phyloP scores from a whole-genome alignment of 2,888 invertebrate species.

The Spilarctia lutea region DNA sequence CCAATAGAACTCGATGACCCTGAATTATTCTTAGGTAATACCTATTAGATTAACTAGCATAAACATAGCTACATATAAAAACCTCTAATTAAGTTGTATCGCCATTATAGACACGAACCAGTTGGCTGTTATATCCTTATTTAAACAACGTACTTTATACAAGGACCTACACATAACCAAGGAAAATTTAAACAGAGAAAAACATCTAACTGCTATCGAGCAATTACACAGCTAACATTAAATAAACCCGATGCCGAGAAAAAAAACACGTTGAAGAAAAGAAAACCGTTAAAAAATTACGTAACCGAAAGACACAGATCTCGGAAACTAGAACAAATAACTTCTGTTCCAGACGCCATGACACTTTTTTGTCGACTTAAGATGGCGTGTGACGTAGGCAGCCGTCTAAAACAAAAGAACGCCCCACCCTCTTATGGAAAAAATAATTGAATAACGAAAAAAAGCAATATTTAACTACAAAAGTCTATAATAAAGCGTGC shows the following conservation, averaged over 20 bases:
- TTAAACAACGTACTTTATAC: conserved; percentile 14
- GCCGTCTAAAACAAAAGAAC: conserved; percentile 83
- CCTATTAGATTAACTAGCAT: conserved; percentile 9
- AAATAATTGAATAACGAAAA: conserved; percentile 46
- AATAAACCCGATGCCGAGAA: neutral
- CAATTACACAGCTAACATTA: conserved; percentile 14
- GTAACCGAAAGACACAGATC: conserved; percentile 26
- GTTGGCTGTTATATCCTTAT: conserved; percentile 24
- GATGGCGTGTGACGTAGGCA: conserved; percentile 79
- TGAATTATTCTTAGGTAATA: neutral
- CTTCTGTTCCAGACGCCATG: conserved; percentile 75
- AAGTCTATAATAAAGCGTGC: conserved; percentile 57
- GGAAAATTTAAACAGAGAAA: conserved; percentile 18
- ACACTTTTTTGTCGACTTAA: conserved; percentile 83
- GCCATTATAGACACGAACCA: conserved; percentile 14
- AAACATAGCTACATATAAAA: neutral
- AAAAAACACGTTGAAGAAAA: neutral
- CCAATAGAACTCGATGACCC: no score
- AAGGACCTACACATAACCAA: conserved; percentile 10
- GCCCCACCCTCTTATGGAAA: conserved; percentile 74
- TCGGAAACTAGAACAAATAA: conserved; percentile 65
- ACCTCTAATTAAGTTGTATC: conserved; percentile 9
- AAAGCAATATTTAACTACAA: conserved; percentile 39
- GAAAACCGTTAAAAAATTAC: conserved; percentile 12
- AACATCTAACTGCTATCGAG: conserved; percentile 19